Evolutionary conservation across 2,797 vertebrate genomes (phyloP), one percentile per base, ranked within the genome.

Genomic region (Parotocinclus haroldoi): DNA sequence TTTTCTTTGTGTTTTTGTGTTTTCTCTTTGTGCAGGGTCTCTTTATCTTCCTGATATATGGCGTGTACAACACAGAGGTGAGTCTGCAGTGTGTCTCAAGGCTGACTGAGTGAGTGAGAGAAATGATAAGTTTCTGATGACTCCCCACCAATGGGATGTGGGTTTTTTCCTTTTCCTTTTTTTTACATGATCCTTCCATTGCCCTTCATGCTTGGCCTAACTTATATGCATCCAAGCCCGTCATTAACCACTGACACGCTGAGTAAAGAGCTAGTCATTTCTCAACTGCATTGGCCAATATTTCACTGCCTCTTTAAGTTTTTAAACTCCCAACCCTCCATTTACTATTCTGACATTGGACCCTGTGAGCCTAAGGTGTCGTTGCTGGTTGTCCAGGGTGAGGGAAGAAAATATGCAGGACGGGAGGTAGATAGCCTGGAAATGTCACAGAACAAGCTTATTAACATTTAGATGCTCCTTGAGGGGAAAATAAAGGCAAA

Each of bases 11-110:
- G 88, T 89, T 85, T 81, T 73, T 76, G 63, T 71, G 78, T 85
- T 67, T 69, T 66, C 57, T 45, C 73, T 79, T 79, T 92, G 86
- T 89, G 90, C 93, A 96, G 95, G 95, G 94, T 90, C 94, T 98
- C 91, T 98, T 94, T 93, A 98, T 99, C 96, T 98, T 97, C 91
- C 93, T 98, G 95, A 98, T 98, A 91, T 98, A 99, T 96, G 96
- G 94, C 91, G 92, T 98, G 91, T 94, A 95, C 94, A 93, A 92
- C 93, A 93, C 92, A 91, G 95, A 98, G 95, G 93, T 95, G 93
- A 96, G 97, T 96, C 93, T 90, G 95, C 94, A 93, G 91, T 89
- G 91, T 93, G 92, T 93, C 94, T 98, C 96, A 99, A 98, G 96
- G 96, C 94, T 98, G 95, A 95, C 93, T 94, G 92, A 93, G 90